phyloP scores from a whole-genome alignment of 2,113 vertebrate genomes.

The Pelusios castaneus region DNA sequence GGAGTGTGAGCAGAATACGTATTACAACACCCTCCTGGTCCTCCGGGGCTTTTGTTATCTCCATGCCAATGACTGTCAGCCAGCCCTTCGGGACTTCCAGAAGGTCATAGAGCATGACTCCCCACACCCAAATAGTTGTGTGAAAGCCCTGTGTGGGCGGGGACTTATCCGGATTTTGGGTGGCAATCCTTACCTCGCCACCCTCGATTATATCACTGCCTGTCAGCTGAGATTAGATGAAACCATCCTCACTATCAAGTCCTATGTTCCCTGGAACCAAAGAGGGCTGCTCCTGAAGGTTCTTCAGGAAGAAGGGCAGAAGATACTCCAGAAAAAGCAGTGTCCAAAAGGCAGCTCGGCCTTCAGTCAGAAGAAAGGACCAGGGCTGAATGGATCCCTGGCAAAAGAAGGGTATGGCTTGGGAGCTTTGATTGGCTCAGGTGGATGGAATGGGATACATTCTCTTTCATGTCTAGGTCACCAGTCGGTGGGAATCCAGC shows the following conservation, averaged over 20 bases:
- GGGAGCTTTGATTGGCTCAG: background rate
- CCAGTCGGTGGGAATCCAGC: background rate
- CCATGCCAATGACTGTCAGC: conserved; percentile 74
- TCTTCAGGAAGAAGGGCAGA: conserved; percentile 89
- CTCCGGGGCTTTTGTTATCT: conserved; percentile 89
- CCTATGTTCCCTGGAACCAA: conserved; percentile 93
- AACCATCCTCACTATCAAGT: conserved; percentile 84
- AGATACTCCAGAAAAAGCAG: conserved; percentile 82
- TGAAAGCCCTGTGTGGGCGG: conserved; percentile 92
- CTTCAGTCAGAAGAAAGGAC: background rate
- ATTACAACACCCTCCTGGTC: conserved; percentile 86
- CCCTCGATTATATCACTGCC: conserved; percentile 92
- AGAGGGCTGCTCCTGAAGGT: conserved; percentile 88
- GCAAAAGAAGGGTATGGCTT: conserved; percentile 74
- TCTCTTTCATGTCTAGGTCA: background rate
- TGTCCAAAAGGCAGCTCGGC: background rate
- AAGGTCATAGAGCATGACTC: conserved; percentile 85
- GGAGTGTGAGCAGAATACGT: conserved; percentile 72
- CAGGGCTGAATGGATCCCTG: background rate
- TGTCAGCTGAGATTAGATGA: conserved; percentile 86
- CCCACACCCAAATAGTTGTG: conserved; percentile 88
- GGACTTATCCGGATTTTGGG: conserved; percentile 87
- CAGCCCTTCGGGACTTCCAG: conserved; percentile 90
- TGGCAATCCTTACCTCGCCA: conserved; percentile 84
- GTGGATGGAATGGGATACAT: background rate